Percentiles rank a stretch among this genome's conserved stretches.
phyloP scores from a whole-genome alignment of 2,888 invertebrate species.

The Onchidella celtica region DNA sequence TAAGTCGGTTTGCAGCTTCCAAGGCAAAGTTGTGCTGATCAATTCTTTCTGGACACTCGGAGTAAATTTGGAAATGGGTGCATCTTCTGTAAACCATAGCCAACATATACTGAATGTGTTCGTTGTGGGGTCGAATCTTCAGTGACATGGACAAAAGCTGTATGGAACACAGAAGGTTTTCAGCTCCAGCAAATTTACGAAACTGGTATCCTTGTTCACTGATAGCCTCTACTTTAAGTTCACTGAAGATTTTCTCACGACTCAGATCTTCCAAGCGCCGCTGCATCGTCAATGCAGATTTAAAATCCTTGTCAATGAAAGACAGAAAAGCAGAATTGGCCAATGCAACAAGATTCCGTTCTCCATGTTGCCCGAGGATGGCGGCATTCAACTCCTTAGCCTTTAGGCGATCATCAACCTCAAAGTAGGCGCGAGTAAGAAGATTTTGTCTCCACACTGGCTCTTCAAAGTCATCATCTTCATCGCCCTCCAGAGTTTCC shows the following conservation, averaged over 20 bases:
- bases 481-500: neutral
- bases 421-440: neutral
- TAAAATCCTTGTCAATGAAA: neutral
- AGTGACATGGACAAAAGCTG: neutral
- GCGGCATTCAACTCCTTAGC: neutral
- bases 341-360: neutral
- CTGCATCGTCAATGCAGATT: neutral
- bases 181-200: constrained; percentile 4
- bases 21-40: neutral
- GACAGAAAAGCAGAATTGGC: constrained; percentile 9
- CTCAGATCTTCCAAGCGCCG: neutral
- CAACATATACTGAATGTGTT: neutral
- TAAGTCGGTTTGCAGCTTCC: neutral
- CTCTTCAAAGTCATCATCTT: neutral
- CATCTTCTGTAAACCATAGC: constrained; percentile 12
- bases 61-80: neutral
- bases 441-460: neutral
- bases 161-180: neutral
- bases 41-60: neutral
- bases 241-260: neutral
- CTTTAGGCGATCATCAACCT: neutral
- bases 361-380: neutral
- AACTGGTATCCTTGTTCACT: neutral
- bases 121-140: neutral
- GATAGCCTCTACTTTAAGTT: neutral